Base-by-base conservation (phyloP, 2,797 vertebrate genomes). In the Sphaeramia orbicularis region DNA sequence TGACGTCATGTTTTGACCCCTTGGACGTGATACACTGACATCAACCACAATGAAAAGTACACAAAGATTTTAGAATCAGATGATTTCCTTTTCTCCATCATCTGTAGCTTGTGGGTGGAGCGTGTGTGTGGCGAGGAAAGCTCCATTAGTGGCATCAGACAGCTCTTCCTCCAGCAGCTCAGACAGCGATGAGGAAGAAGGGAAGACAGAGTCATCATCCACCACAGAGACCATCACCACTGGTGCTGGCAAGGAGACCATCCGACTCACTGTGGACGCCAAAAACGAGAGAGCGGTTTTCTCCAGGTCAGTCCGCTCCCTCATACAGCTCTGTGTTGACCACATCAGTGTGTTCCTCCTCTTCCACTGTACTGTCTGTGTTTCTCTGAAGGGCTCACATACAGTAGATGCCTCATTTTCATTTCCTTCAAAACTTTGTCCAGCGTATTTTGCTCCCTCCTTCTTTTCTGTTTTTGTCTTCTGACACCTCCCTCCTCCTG, bases 141-240 rank as follows among this genome's bases (percentile, higher is more conserved):
- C 95, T 0, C 95, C 96, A 0, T 91, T 96, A 51, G 95, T 95
- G 80, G 96, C 94, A 35, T 95, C 96, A 0, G 96, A 97, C 92
- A 96, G 95, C 89, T 97, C 97, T 74, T 98, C 95, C 53, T 96
- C 96, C 0, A 95, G 93, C 8, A 94, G 94, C 71, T 96, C 96
- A 0, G 94, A 94, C 76, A 96, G 95, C 0, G 93, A 96, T 0
- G 95, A 97, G 1, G 95, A 96, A 0, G 91, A 95, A 16, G 91
- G 93, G 30, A 95, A 93, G 53, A 90, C 74, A 0, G 91, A 84
- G 10, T 88, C 85, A 0, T 45, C 88, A 59, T 74, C 82, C 61
- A 84, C 92, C 65, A 91, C 78, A 0, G 95, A 94, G 52, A 85
- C 92, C 14, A 72, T 91, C 80, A 89, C 90, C 81, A 88, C 91